Evolutionary conservation across 2,113 vertebrate genomes (phyloP).

Genomic region (Urocolius indicus): DNA sequence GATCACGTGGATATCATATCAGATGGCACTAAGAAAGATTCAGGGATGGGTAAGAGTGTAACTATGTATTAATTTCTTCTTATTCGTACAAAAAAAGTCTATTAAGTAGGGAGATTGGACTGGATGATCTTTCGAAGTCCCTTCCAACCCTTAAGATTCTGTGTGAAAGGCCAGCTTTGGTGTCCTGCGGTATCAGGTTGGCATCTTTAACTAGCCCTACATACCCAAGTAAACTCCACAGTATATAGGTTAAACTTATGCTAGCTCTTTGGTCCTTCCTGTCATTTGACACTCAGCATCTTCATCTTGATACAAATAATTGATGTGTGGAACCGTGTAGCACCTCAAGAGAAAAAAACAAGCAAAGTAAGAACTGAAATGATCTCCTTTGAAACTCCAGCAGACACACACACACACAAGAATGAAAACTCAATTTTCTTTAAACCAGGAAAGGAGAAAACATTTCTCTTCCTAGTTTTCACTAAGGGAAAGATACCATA

Average conservation of each 20-base stretch:
- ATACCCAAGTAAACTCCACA: neutral
- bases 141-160: too few species aligned
- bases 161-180: neutral
- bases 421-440: neutral
- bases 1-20: slow-evolving; percentile 99
- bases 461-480: neutral
- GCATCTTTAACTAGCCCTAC: neutral
- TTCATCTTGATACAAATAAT: slow-evolving; percentile 42
- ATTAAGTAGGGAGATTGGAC: neutral
- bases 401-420: neutral
- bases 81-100: fast-evolving
- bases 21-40: slow-evolving; percentile 98
- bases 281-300: neutral
- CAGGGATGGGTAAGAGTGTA: slow-evolving; percentile 92
- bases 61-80: neutral
- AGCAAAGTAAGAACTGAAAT: neutral
- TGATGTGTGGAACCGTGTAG: slow-evolving; percentile 16
- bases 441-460: neutral
- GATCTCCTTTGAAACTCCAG: neutral
- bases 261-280: neutral
- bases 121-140: too few species aligned
- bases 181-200: neutral
- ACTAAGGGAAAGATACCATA: neutral
- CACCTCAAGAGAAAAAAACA: neutral
- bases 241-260: slow-evolving; percentile 1